Conservation (phyloP, 2,888 invertebrate genomes). For the Rapana venosa region DNA sequence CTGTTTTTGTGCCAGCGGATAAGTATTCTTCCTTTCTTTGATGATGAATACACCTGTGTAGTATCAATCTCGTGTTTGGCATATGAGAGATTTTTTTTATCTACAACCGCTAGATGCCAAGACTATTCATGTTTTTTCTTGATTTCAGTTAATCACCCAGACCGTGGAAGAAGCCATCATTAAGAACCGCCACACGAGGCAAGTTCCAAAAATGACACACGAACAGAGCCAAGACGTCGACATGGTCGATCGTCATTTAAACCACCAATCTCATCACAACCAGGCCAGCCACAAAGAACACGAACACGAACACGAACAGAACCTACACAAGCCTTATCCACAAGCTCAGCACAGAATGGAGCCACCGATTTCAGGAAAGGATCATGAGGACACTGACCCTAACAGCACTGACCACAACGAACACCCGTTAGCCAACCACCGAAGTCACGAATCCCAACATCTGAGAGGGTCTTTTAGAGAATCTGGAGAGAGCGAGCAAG, state of each 20-base stretch:
- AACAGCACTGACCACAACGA: neutral
- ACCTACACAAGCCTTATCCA: no score
- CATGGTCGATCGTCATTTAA: neutral
- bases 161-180: neutral
- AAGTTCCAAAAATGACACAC: neutral
- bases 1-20: no score
- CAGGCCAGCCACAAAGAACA: neutral
- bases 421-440: no score
- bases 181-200: neutral
- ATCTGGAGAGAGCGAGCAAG: no score
- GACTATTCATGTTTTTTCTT: neutral
- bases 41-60: no score
- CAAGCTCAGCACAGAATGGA: no score
- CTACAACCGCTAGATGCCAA: neutral
- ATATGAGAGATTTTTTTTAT: no score
- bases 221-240: neutral
- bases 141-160: neutral
- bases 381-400: neutral
- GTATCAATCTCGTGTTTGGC: no score
- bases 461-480: no score
- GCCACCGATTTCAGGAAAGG: no score
- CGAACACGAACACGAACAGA: neutral
- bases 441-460: no score
- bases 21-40: no score
- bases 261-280: neutral